Base-by-base conservation (phyloP, 2,888 invertebrate genomes). In the Tetragonula carbonaria region DNA sequence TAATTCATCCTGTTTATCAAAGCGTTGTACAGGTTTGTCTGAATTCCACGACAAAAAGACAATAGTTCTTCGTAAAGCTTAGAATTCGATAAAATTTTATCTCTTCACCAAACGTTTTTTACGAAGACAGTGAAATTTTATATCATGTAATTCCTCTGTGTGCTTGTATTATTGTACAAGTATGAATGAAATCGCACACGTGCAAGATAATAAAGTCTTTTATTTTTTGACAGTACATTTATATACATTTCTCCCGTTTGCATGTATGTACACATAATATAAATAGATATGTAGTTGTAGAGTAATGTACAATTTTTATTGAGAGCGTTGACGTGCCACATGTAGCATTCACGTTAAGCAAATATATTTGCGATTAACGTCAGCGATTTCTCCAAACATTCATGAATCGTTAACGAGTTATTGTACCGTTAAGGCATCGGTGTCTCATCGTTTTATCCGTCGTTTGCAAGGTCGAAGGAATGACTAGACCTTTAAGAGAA, bases 151-250 rank as follows among this genome's bases (percentile, higher is more conserved):
- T 57, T 21, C 18, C 21, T n/a, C 50, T 14, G 16, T 14, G 14
- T 21, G 18, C 1, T 18, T 28, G 18, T 18, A 67, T 57, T 14
- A 18, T 72, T 62, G 23, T 50, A 50, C 14, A n/a, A 16, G 13
- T 28, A 33, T 14, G 16, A 55, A 78, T 11, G 13, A 21, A 65
- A 21, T 2, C 33, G 13, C 11, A 5, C 45, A 51, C 14, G 23
- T 71, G 50, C 51, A 62, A 33, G 62, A n/a, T 57, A 76, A 77
- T 82, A 71, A 65, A 79, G 65, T 33, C 45, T 53, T 59, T 80
- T 72, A 68, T 63, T 67, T 28, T 75, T 80, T 55, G 38, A 73
- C 51, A 80, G 71, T 75, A 80, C 50, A 67, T 57, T 86, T 82
- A 74, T 75, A 59, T 80, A 78, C 53, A 72, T 33, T 71, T 38